A percentile compares a stretch with the other conserved stretches of the same genome.
Evolutionary conservation across 1,140 invertebrate species (phyloP).

Genomic region (Panulirus ornatus): DNA sequence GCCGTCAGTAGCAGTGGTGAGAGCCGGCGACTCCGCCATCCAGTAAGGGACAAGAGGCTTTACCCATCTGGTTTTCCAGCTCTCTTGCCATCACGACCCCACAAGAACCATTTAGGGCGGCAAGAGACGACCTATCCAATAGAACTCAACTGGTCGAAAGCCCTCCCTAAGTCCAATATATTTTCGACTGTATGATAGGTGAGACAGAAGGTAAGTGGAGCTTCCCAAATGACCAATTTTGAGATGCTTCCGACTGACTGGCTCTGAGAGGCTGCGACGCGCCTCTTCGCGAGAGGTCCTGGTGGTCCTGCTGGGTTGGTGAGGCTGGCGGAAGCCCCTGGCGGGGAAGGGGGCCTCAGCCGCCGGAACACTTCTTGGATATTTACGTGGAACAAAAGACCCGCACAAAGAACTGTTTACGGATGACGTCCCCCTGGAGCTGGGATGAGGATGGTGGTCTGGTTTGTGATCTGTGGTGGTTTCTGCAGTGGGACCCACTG

Average conservation of each 20-base stretch:
- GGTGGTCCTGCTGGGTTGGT: too few species aligned
- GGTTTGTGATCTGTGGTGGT: too few species aligned
- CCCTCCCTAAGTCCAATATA: background rate
- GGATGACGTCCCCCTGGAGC: background rate
- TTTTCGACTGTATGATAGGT: background rate
- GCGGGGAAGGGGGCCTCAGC: too few species aligned
- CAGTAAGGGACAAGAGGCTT: background rate
- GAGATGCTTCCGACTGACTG: constrained; percentile 19
- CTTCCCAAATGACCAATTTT: background rate
- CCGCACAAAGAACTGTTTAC: constrained; percentile 27
- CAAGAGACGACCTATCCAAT: background rate
- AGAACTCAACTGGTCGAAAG: background rate
- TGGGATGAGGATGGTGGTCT: background rate
- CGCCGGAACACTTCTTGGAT: background rate
- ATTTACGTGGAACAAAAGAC: background rate
- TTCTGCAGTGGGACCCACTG: too few species aligned
- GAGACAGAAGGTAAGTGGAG: background rate
- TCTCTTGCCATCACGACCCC: background rate
- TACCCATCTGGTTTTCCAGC: background rate
- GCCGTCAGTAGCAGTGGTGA: too few species aligned
- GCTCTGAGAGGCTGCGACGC: background rate
- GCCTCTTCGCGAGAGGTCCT: constrained; percentile 8
- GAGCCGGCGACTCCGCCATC: background rate
- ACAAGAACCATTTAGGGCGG: background rate
- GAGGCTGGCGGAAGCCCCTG: background rate